Base-by-base conservation (phyloP, 2,113 vertebrate species). In the Miniopterus natalensis region DNA sequence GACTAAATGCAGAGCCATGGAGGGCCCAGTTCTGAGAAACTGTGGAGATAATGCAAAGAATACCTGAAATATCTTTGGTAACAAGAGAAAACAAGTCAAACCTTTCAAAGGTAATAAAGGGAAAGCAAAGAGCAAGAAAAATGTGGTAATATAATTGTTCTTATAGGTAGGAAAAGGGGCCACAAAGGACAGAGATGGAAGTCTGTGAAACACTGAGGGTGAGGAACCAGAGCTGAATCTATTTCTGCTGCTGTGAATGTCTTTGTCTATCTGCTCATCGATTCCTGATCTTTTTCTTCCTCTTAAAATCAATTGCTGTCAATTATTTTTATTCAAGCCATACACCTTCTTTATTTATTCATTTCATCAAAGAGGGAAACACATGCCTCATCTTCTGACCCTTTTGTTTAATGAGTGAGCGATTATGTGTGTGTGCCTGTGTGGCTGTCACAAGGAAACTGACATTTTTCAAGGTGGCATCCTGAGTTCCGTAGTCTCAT, bases 91-190 rank as follows among this genome's bases (percentile, higher is more conserved):
- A 83, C 13, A 83, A 73, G 40, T 57, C 2, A 29, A 75, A 47
- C 7, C 3, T 85, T 77, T 86, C 8, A 11, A 73, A 81, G 8
- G 14, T 61, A 29, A 36, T 6, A 81, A 68, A 42, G 8, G 1
- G 53, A 71, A 66, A 79, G 3, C 20, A 94, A 85, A 75, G 29
- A 20, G 13, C 12, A 47, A 49, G 55, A 94, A 88, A 94, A 9
- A 0, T 68, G 1, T 49, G 29, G 21, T 71, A 53, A 14, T 65
- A 8, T 66, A 65, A 40, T 63, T 87, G 9, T 78, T 85, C 8
- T 71, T 36, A 40, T 84, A 77, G 2, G 25, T 1, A 40, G 49
- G 1, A 40, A 17, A 31, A 88, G n/a, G 47, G 6, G 4, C 2
- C 23, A 29, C 17, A 23, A 47, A 66, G 2, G 14, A 31, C 51